Evolutionary conservation across 1,140 invertebrate genomes (phyloP), one percentile per base, ranked within the genome.

Genomic region (Drosophila tsacasi): DNA sequence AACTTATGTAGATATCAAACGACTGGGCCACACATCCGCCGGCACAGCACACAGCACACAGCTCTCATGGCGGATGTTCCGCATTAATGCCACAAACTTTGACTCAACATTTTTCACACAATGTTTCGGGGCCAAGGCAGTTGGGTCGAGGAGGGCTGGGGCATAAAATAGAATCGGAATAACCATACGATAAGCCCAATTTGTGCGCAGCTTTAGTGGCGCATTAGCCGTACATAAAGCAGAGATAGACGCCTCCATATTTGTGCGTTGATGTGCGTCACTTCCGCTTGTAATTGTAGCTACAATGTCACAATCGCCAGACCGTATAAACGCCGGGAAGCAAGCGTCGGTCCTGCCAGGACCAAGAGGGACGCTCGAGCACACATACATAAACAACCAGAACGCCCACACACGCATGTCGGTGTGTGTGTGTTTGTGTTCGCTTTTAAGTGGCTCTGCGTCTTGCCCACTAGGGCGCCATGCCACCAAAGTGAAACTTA

Each of bases 111-210:
- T 87, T 87, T 87, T 87, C 84, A 87, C 84, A 89, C 81, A 87
- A 75, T 83, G 76, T 87, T 83, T 49, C 12, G n/a, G 42, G 49
- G 54, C 47, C n/a, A 50, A 47, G 44, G 55, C 55, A 46, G 35
- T 19, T 44, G 57, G 52, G 54, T 55, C 42, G 83, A 35, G 74
- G 23, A 66, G 44, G 39, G 54, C 23, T 25, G 49, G 65, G 71
- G 85, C 85, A 90, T 90, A 90, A 90, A 90, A 90, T 90, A 90
- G 85, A 90, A 85, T 91, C 81, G 86, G 84, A 90, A 90, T 90
- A 90, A 90, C 82, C 85, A 90, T 91, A 90, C 85, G 86, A 90
- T 90, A 90, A 90, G 86, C 85, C 79, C 85, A 90, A 90, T 90
- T 90, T 90, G 85, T 90, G 85, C 85, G 85, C 84, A 90, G 84